phyloP scores from a whole-genome alignment of 2,113 vertebrate species.

The Patagioenas fasciata region DNA sequence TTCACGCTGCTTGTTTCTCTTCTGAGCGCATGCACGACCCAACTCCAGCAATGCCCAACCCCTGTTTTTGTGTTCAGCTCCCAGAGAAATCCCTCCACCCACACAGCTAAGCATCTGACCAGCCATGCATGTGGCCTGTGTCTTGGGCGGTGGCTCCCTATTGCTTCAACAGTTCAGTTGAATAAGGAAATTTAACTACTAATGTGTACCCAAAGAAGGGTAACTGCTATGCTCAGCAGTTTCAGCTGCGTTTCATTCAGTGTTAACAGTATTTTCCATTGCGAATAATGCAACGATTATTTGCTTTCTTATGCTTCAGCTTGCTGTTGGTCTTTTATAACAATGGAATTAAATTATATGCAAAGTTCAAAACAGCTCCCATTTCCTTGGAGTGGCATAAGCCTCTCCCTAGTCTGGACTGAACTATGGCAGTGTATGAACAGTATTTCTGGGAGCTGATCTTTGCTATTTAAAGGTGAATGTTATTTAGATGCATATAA shows the following conservation, averaged over 20 bases:
- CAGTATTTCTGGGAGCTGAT: background rate
- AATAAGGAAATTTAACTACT: background rate
- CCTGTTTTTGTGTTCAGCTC: background rate
- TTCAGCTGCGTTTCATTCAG: background rate
- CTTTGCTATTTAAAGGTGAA: background rate
- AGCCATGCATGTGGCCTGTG: background rate
- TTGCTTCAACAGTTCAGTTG: background rate
- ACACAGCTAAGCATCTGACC: background rate
- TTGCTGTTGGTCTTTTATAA: background rate
- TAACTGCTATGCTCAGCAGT: background rate
- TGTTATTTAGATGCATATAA: background rate
- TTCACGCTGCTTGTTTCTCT: background rate
- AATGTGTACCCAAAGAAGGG: background rate
- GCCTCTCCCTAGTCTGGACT: background rate
- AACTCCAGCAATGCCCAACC: background rate
- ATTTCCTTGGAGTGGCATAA: background rate
- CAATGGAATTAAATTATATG: background rate
- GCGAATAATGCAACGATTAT: background rate
- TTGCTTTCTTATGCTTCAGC: background rate
- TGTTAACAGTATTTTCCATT: background rate
- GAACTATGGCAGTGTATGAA: background rate
- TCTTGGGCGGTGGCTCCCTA: background rate
- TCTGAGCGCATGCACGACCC: background rate
- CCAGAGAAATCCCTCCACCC: background rate
- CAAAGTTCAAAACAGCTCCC: background rate